Evolutionary conservation across 2,888 invertebrate genomes (phyloP), one percentile per base, ranked within the genome.

Genomic region (Trachelus iudaicus): DNA sequence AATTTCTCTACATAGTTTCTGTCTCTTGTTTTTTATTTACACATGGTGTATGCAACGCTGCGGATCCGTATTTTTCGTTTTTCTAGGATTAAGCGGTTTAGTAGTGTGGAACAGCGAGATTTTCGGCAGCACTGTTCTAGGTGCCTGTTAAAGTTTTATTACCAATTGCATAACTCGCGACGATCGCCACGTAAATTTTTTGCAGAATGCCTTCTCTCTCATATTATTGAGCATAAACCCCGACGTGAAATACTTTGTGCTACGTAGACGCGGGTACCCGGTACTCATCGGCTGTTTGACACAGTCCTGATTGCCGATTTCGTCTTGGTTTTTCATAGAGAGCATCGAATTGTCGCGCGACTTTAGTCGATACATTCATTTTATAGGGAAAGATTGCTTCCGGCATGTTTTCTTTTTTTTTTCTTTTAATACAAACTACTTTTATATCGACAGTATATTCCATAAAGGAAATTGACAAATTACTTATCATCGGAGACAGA

Each of bases 31-130:
- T 40, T 2, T 23, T 56, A 23, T 56, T 40, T 15, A 76, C 35
- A 30, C 74, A 79, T 74, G 79, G 73, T 77, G 76, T 77, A 69
- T 73, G 73, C 69, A 34, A 69, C 71, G 69, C 79, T 76, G 76
- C 73, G 78, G 69, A 71, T 81, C 76, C 33, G 69, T 69, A 35
- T 74, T 73, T 69, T 40, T 40, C 75, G 69, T 56, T 56, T 56
- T 6, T 56, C 56, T 56, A 56, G 56, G 23, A 23, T 56, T 56
- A 56, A 56, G 56, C 56, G 15, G 23, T 23, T 56, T 56, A 23
- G 6, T 23, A 23, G 9, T 9, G 9, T 23, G 23, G 23, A 56
- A 23, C 56, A 56, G 56, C 56, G 56, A 23, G 56, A 23, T 23
- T 56, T 23, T 9, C 56, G 23, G 23, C 23, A 9, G 56, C 23